A percentile compares a stretch with the other conserved stretches of the same genome.
phyloP scores from a whole-genome alignment of 2,888 invertebrate species.

The Hoplodrina ambigua region DNA sequence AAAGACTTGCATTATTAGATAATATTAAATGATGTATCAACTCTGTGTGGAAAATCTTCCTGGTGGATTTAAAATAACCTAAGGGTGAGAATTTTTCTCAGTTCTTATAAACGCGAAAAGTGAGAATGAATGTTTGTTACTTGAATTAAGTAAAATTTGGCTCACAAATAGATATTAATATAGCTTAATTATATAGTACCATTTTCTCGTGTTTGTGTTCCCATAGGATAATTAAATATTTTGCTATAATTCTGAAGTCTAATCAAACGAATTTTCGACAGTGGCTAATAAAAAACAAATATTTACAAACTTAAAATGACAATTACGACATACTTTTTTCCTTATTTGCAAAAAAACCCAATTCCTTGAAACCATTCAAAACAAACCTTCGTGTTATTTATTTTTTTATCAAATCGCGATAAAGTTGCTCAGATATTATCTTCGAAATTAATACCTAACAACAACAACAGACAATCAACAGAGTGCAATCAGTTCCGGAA shows the following conservation, averaged over 20 bases:
- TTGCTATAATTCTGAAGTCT: too few species aligned
- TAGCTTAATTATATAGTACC: too few species aligned
- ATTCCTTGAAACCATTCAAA: constrained; percentile 37
- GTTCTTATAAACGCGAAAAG: too few species aligned
- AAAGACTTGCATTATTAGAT: neutral
- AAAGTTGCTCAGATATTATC: constrained; percentile 40
- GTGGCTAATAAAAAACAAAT: neutral
- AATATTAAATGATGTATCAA: neutral
- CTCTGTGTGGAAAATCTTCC: too few species aligned
- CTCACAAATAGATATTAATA: too few species aligned
- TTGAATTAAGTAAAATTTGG: too few species aligned
- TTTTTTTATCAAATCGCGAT: constrained; percentile 50
- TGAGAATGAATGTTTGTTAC: too few species aligned
- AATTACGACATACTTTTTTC: constrained; percentile 21
- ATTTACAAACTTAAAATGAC: constrained; percentile 6
- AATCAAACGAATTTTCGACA: too few species aligned
- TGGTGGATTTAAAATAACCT: too few species aligned
- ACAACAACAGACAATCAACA: constrained; percentile 37
- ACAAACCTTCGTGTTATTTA: constrained; percentile 36
- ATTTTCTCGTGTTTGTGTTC: too few species aligned
- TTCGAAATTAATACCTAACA: constrained; percentile 44
- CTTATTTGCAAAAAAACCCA: constrained; percentile 32
- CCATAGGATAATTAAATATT: too few species aligned
- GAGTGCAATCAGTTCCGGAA: constrained; percentile 68
- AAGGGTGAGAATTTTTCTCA: too few species aligned